Base-by-base conservation (phyloP, 2,797 vertebrate genomes). In the Fistularia commersonii region DNA sequence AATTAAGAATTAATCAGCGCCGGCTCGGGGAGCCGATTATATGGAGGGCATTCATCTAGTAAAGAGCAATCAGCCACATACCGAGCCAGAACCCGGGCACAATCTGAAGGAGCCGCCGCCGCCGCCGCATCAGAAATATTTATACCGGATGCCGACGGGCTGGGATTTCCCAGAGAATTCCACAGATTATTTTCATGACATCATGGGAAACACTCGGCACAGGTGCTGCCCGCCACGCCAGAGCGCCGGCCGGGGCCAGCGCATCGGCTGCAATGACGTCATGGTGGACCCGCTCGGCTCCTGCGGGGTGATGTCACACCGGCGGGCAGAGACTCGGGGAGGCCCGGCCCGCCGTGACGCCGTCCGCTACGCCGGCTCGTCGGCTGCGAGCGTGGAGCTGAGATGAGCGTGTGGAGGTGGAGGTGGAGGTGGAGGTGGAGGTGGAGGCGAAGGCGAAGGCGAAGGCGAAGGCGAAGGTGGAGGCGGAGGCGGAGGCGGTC, bases 191-290 rank as follows among this genome's bases (percentile, higher is more conserved):
- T 57, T 14, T 3, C 12, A 61, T 72, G 63, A 69, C 32, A 31
- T 73, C 59, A 55, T 45, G 31, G 62, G 59, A 67, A 81, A 72
- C 49, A 64, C 33, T 72, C 12, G 11, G 60, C 46, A 72, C 67
- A 61, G 74, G 55, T 77, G 70, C 45, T 8, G 37, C 64, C 36
- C 38, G 69, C 62, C 53, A 69, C 57, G 54, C 72, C 77, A 60
- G 39, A 62, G 60, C 54, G 39, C 61, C 57, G 9, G 49, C 77
- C 59, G 80, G 69, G 76, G 77, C 64, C 72, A 57, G 75, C 64
- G 75, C 3, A 63, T 68, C 70, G 58, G 86, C 76, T 10, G 75
- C 77, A 81, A 80, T 89, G 85, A 89, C 83, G 76, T 89, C 86
- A 87, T 85, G 76, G 71, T 82, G 44, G 57, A 63, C 76, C 39